phyloP scores from a whole-genome alignment of 2,797 vertebrate species.

The Sebastes iracundus region DNA sequence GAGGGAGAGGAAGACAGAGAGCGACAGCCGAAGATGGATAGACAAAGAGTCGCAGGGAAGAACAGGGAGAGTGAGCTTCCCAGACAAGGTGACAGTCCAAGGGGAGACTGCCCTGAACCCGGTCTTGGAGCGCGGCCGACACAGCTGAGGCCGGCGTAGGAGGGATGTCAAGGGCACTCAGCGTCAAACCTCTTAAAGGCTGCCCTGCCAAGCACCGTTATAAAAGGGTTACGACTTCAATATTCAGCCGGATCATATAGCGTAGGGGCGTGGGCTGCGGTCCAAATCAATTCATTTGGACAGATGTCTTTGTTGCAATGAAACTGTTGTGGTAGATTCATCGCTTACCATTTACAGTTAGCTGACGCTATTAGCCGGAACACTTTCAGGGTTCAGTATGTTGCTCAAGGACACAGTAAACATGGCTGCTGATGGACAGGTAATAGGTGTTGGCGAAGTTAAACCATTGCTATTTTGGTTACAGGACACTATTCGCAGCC shows the following conservation, averaged over 20 bases:
- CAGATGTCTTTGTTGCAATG: constrained; percentile 64
- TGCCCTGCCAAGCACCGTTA: constrained; percentile 58
- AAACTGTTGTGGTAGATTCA: constrained; percentile 60
- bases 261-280: constrained; percentile 34
- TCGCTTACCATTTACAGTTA: constrained; percentile 44
- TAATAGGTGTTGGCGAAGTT: constrained; percentile 22
- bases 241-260: constrained; percentile 65
- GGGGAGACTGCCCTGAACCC: constrained; percentile 30
- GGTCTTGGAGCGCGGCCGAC: constrained; percentile 43
- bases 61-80: constrained; percentile 15
- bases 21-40: constrained; percentile 29
- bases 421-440: constrained; percentile 25
- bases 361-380: constrained; percentile 21
- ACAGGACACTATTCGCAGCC: neutral
- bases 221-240: constrained; percentile 72
- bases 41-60: constrained; percentile 10
- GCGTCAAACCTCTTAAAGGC: constrained; percentile 62
- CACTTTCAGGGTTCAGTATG: constrained; percentile 8
- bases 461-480: constrained; percentile 10
- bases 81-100: constrained; percentile 52
- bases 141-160: constrained; percentile 25
- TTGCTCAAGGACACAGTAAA: constrained; percentile 55
- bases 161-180: constrained; percentile 67
- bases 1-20: constrained; percentile 39
- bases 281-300: constrained; percentile 72